Percentiles rank a stretch among this genome's conserved stretches.
These are phyloP conservation scores for Amphipyra berbera DNA, from an alignment of 2,888 invertebrate species.

Conservation along the genomic window DNA sequence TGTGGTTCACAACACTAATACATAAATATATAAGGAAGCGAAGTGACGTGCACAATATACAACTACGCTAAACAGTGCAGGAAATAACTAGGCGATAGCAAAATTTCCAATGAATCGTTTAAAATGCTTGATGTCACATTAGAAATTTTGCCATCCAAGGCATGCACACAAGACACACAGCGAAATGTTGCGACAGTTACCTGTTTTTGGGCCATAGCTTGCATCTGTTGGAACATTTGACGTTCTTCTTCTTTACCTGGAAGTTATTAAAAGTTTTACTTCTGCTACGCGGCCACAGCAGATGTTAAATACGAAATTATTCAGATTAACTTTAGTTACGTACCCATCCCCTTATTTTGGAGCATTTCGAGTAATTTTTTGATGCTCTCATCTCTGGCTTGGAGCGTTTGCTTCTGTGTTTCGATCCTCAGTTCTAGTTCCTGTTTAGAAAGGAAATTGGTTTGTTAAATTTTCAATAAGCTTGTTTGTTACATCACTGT, in stretches of 20 bases:
- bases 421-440: conserved; percentile 99
- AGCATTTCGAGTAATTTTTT: conserved; percentile 99
- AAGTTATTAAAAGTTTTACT: conserved; percentile 81
- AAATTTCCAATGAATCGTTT: conserved; percentile 67
- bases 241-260: conserved; percentile 98
- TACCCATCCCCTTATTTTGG: conserved; percentile 98
- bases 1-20: conserved; percentile 79
- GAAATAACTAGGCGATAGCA: conserved; percentile 65
- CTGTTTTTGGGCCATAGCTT: conserved; percentile 99
- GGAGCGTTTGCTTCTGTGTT: conserved; percentile 99
- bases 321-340: conserved; percentile 76
- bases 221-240: conserved; percentile 99
- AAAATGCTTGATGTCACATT: conserved; percentile 42
- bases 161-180: conserved; percentile 68
- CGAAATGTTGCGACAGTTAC: conserved; percentile 87
- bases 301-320: conserved; percentile 38
- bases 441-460: conserved; percentile 82
- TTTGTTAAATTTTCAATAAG: conserved; percentile 41
- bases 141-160: conserved; percentile 68
- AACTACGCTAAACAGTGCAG: conserved; percentile 74
- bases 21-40: conserved; percentile 81
- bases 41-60: conserved; percentile 82
- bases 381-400: conserved; percentile 99
- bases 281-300: conserved; percentile 61
- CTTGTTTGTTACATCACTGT: conserved; percentile 31